A percentile compares a stretch with the other conserved stretches of the same genome.
These are phyloP conservation scores for Rhodinocichla rosea DNA, from an alignment of 2,113 vertebrate genomes.

Conservation along the genomic window DNA sequence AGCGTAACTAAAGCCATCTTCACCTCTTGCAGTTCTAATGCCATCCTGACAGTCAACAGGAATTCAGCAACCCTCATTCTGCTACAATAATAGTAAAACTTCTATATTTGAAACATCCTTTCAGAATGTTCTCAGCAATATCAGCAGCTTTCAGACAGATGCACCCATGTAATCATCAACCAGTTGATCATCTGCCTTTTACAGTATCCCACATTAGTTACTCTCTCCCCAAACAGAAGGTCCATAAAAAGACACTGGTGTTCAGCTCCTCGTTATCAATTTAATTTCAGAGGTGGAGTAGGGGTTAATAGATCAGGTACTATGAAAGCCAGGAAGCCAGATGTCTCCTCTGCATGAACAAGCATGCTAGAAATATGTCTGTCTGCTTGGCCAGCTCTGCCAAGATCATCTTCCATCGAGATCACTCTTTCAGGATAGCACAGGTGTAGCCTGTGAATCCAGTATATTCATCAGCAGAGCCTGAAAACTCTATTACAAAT, in stretches of 20 bases:
- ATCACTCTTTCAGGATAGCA: not conserved
- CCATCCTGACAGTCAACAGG: not conserved
- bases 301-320: not conserved
- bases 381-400: not conserved
- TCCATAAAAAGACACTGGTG: not conserved
- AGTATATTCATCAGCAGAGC: not conserved
- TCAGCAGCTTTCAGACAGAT: not conserved
- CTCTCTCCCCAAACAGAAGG: not conserved
- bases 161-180: not conserved
- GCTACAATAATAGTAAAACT: not conserved
- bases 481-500: not conserved
- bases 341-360: not conserved
- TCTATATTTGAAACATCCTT: not conserved
- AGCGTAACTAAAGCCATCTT: not conserved
- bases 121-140: not conserved
- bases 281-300: not conserved
- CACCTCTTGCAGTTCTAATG: not conserved
- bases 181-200: not conserved
- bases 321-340: not conserved
- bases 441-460: not conserved
- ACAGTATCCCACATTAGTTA: not conserved
- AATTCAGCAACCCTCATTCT: not conserved
- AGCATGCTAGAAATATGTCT: not conserved
- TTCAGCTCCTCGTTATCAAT: not conserved
- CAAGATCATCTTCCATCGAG: not conserved